These are phyloP conservation scores for Galeopterus variegatus DNA, from an alignment of 2,113 vertebrate species.

Conservation along the genomic window DNA sequence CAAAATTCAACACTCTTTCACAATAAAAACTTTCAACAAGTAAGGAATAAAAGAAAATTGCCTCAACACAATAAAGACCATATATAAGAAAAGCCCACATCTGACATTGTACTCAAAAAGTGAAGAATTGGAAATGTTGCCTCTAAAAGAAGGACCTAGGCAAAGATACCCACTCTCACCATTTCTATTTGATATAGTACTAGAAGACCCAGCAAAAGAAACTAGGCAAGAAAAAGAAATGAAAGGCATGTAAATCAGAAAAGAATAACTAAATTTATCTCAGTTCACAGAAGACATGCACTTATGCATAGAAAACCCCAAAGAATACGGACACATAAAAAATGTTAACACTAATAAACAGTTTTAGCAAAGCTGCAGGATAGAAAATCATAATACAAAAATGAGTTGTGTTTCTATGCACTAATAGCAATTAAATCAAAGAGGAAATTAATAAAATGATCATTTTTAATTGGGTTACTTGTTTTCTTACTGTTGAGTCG, in stretches of 20 bases:
- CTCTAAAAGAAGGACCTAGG: not conserved
- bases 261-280: not conserved
- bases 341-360: not conserved
- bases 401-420: not conserved
- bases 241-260: not conserved
- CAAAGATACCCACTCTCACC: not conserved
- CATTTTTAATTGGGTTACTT: not conserved
- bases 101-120: not conserved
- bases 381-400: not conserved
- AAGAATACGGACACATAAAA: not conserved
- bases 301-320: not conserved
- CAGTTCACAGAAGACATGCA: not conserved
- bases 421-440: not conserved
- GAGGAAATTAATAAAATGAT: not conserved
- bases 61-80: not conserved
- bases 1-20: not conserved
- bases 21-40: not conserved
- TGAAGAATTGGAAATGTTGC: not conserved
- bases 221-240: not conserved
- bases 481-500: too few relatives aligned
- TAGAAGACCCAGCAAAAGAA: not conserved
- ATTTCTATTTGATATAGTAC: not conserved
- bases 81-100: not conserved
- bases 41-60: not conserved
- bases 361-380: not conserved